These are phyloP conservation scores for Tupaia tana DNA, from an alignment of 2,113 vertebrate genomes.

Conservation along the genomic window DNA sequence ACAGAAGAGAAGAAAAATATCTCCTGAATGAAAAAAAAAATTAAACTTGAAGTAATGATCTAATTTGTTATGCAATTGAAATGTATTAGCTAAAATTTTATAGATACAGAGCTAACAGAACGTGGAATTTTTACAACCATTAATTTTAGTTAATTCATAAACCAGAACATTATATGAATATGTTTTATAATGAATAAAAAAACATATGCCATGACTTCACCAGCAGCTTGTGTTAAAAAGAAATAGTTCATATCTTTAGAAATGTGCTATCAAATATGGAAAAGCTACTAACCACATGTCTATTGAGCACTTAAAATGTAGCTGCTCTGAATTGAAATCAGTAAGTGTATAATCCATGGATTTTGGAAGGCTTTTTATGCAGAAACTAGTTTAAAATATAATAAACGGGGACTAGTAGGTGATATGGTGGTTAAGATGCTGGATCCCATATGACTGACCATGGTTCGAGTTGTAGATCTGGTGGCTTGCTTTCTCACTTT, in stretches of 20 bases:
- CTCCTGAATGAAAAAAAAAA: neutral
- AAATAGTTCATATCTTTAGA: neutral
- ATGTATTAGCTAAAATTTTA: conserved; percentile 6
- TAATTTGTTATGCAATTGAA: conserved; percentile 54
- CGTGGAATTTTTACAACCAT: neutral
- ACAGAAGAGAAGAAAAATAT: conserved; percentile 47
- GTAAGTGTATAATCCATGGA: neutral
- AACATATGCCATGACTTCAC: neutral
- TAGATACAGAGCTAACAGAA: neutral
- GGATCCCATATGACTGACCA: too few species aligned
- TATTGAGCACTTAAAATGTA: neutral
- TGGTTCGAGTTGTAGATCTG: too few species aligned
- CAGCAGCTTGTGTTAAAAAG: conserved; percentile 3
- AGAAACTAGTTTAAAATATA: neutral
- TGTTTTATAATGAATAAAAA: conserved; percentile 3
- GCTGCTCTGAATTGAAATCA: neutral
- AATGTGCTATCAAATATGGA: neutral
- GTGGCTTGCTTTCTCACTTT: too few species aligned
- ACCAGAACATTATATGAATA: neutral
- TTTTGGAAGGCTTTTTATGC: neutral
- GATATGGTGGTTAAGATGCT: too few species aligned
- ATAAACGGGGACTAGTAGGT: too few species aligned
- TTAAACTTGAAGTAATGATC: conserved; percentile 39
- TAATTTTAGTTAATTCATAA: conserved; percentile 39
- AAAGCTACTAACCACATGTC: neutral